Evolutionary conservation across 2,113 vertebrate species (phyloP), one percentile per base, ranked within the genome.

Genomic region (Isichthys henryi): DNA sequence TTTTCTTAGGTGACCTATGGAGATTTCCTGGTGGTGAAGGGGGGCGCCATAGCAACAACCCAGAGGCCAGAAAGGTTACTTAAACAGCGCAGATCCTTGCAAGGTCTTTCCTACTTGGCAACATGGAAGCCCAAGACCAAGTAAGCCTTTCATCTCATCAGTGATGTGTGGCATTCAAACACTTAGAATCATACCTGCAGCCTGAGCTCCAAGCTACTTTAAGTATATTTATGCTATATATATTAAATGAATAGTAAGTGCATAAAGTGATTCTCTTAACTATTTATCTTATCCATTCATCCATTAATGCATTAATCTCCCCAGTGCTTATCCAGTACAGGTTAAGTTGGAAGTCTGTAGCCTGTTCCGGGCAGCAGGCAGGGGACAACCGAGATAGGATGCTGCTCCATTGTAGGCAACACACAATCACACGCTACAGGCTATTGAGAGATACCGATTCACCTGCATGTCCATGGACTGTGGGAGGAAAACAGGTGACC

Each of bases 1-100:
- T 52, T 84, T 56, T 74, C 43, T 90, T 92, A 94, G 95, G 89
- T 93, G 92, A 77, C 80, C 11, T 91, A 91, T 87, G 90, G 46
- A 88, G 90, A 94, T 92, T 58, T 93, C 27, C 90, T 96, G 91
- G 88, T 93, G 70, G 88, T 95, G 58, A 92, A 89, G 94, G 95
- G 94, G 92, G 92, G n/a, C 43, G 45, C 85, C 56, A 88, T 91
- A 43, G 74, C 91, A 90, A 52, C 90, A 91, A 83, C 92, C 50
- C 89, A 50, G 49, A 45, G 49, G 15, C 85, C 43, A 58, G 91
- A 91, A 90, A 85, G 87, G 45, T 27, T 77, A 66, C 48, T 89
- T 17, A 89, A 94, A 90, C 89, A 86, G 39, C 86, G 83, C 88
- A 86, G 82, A 52, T 48, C 66, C 17, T 48, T 93, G 48, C 88